Base-by-base conservation (phyloP, 2,888 invertebrate genomes). In the Ochlodes sylvanus region DNA sequence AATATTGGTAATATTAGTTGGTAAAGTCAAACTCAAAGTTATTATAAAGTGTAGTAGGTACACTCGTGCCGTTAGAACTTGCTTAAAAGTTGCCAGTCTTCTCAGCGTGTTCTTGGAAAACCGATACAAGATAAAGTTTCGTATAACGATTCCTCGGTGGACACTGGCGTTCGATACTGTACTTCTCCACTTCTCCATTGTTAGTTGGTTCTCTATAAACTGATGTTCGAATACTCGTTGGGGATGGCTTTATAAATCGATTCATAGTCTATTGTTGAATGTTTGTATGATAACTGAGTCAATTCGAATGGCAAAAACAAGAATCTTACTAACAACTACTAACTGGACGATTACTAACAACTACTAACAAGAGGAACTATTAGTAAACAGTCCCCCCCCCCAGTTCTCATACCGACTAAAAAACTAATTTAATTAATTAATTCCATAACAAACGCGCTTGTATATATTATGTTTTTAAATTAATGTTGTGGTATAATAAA, bases 71-170 rank as follows among this genome's bases (percentile, higher is more conserved):
- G n/a, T 55, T 55, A 27, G 15, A 32, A 55, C 55, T 55, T n/a
- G 27, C 15, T 62, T 41, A 32, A 17, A 62, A 62, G 38, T 62
- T 19, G 50, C 38, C 14, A 62, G 52, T 62, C 21, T 27, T 27
- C n/a, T 52, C 10, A 54, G 54, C 54, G 41, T 41, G 63, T 63
- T 27, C 54, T 54, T 63, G 21, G 63, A 38, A 27, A 63, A 63
- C 21, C 63, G 54, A 55, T 52, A 21, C 54, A 41, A 12, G 54
- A 55, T 55, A 63, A 63, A 63, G 63, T 63, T 63, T 63, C 15
- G 27, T 63, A 27, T 38, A 63, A 54, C 54, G 42, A 55, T 55
- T 41, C 42, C 62, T 63, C 50, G 32, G 15, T 32, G 54, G 54
- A 55, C 63, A 55, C 42, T 32, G 19, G 15, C 63, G 41, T 50